These are phyloP conservation scores for Mermis nigrescens DNA, from an alignment of 2,888 invertebrate genomes.

Conservation along the genomic window DNA sequence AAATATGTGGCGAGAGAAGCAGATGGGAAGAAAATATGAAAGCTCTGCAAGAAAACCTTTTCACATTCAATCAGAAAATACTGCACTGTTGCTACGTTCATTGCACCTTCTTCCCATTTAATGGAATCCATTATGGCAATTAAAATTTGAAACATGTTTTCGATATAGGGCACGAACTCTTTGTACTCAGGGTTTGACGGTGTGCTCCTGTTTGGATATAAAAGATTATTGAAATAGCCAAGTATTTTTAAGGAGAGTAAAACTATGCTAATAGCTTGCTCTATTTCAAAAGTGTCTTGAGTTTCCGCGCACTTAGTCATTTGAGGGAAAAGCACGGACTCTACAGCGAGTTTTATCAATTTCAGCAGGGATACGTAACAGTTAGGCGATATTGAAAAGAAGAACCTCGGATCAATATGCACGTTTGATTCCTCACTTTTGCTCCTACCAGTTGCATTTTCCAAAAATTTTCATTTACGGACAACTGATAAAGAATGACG, in stretches of 20 bases:
- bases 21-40: conserved; percentile 86
- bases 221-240: not conserved
- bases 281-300: not conserved
- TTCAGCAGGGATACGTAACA: not conserved
- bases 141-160: not conserved
- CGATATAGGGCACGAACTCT: not conserved
- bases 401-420: not conserved
- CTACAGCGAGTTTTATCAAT: not conserved
- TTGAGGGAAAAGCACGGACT: not conserved
- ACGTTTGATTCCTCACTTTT: no score
- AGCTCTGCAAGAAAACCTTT: conserved; percentile 68
- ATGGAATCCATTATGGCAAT: conserved; percentile 41
- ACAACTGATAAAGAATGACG: conserved; percentile 48
- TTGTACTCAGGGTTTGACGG: not conserved
- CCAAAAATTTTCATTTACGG: no score
- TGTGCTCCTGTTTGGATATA: not conserved
- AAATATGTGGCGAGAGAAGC: conserved; percentile 15
- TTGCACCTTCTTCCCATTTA: conserved; percentile 89
- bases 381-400: not conserved
- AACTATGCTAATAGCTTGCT: not conserved
- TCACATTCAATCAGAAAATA: conserved; percentile 64
- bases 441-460: no score
- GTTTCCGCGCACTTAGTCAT: not conserved
- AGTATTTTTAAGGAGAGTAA: not conserved
- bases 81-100: conserved; percentile 77